Conservation (phyloP, 2,113 vertebrate genomes). For the Petrocephalus microphthalmus region DNA sequence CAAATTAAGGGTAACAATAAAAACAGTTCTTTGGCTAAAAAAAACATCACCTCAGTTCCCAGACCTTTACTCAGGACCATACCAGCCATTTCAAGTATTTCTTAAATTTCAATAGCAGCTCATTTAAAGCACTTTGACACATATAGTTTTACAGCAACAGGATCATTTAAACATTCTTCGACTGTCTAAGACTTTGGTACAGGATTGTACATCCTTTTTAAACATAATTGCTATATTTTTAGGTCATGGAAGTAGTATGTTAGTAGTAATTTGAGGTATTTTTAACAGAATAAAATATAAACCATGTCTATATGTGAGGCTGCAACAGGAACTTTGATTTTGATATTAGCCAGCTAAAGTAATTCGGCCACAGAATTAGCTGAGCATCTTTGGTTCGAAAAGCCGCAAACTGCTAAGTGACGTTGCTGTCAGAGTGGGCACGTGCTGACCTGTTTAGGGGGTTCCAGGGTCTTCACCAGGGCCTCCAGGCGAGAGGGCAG, state of each 20-base stretch:
- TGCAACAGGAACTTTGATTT: not conserved
- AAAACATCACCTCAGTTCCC: not conserved
- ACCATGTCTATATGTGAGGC: no score
- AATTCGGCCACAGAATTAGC: not conserved
- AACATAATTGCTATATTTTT: not conserved
- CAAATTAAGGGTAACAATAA: not conserved
- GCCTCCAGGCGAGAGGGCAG: slow-evolving; percentile 71
- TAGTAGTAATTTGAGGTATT: not conserved
- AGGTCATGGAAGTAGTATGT: not conserved
- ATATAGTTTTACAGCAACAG: not conserved
- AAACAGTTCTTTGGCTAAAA: not conserved
- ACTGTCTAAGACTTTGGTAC: not conserved
- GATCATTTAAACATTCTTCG: not conserved
- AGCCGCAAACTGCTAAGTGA: not conserved
- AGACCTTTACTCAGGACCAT: not conserved
- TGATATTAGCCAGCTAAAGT: not conserved
- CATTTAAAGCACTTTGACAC: not conserved
- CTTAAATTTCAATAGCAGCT: not conserved
- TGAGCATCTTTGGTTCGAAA: not conserved
- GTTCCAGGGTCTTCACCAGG: slow-evolving; percentile 82
- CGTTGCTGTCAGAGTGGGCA: not conserved
- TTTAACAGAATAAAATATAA: not conserved
- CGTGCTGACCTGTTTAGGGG: slow-evolving; percentile 79
- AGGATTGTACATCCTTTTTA: not conserved
- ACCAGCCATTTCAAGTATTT: not conserved